Evolutionary conservation across 2,888 invertebrate genomes (phyloP).

Genomic region (Andricus curvator): DNA sequence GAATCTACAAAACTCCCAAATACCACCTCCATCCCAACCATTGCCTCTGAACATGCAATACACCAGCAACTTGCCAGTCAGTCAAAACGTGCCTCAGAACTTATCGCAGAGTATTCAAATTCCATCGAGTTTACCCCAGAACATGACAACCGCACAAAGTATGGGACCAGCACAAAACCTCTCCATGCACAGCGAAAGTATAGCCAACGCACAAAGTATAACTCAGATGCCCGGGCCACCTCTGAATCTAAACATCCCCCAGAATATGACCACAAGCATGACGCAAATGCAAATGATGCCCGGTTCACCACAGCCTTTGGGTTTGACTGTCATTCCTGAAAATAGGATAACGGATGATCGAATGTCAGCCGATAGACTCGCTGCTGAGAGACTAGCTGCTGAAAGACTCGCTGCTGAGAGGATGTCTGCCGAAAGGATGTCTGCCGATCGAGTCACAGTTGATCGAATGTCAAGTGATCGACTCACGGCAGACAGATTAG

Average conservation of each 20-base stretch:
- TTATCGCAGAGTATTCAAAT: constrained; percentile 63
- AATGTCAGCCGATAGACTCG: constrained; percentile 20
- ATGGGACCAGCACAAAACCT: constrained; percentile 55
- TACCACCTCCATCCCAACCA: constrained; percentile 66
- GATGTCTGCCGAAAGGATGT: neutral
- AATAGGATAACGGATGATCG: constrained; percentile 48
- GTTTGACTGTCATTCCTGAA: constrained; percentile 68
- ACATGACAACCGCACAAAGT: constrained; percentile 51
- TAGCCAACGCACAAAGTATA: constrained; percentile 58
- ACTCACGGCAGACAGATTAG: constrained; percentile 41
- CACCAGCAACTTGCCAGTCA: constrained; percentile 64
- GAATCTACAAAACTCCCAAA: constrained; percentile 56
- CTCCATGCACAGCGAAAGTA: constrained; percentile 56
- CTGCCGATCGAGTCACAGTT: neutral
- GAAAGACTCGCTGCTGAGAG: constrained; percentile 13
- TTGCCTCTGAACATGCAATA: constrained; percentile 75
- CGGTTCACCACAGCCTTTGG: constrained; percentile 71
- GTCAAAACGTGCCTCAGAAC: constrained; percentile 74
- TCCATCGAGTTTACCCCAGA: constrained; percentile 56
- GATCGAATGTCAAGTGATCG: constrained; percentile 43
- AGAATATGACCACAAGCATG: constrained; percentile 71
- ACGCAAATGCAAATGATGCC: constrained; percentile 71
- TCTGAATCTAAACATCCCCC: constrained; percentile 74
- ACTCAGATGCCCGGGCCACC: constrained; percentile 67
- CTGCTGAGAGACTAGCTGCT: constrained; percentile 31